A percentile compares a stretch with the other conserved stretches of the same genome.
Evolutionary conservation across 2,888 invertebrate genomes (phyloP).

Genomic region (Chaitophorus viminalis): DNA sequence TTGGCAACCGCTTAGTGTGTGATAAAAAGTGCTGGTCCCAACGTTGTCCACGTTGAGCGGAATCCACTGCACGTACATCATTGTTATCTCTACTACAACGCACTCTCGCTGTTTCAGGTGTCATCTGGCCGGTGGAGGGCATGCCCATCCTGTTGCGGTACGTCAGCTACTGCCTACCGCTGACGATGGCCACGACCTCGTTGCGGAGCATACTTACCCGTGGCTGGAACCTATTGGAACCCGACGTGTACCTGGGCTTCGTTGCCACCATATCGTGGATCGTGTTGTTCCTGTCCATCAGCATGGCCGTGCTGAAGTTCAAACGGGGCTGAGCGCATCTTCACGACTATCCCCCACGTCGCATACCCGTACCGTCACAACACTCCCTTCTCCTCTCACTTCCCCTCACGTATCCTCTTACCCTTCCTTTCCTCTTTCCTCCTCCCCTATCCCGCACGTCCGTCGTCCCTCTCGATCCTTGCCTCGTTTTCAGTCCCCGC

Average conservation of each 20-base stretch:
- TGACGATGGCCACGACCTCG: slow-evolving; percentile 93
- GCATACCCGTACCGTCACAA: too few relatives aligned
- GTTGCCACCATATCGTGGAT: slow-evolving; percentile 88
- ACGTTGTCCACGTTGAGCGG: too few relatives aligned
- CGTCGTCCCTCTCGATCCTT: too few relatives aligned
- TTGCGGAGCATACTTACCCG: slow-evolving; percentile 86
- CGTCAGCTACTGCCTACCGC: slow-evolving; percentile 83
- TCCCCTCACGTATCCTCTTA: too few relatives aligned
- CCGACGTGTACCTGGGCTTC: slow-evolving; percentile 88
- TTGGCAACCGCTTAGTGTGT: too few relatives aligned
- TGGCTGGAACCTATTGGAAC: slow-evolving; percentile 85
- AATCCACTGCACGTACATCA: too few relatives aligned
- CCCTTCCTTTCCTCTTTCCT: too few relatives aligned
- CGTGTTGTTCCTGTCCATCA: slow-evolving; percentile 81
- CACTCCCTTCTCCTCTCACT: too few relatives aligned
- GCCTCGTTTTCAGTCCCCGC: too few relatives aligned
- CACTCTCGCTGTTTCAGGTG: slow-evolving; percentile 71
- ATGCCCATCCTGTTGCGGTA: slow-evolving; percentile 88
- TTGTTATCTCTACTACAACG: neutral
- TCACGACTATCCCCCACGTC: too few relatives aligned
- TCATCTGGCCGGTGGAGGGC: slow-evolving; percentile 96
- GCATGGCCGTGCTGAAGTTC: slow-evolving; percentile 81
- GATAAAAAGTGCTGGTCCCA: too few relatives aligned
- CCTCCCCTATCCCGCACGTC: too few relatives aligned
- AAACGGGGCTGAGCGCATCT: slow-evolving; percentile 76